phyloP scores from a whole-genome alignment of 2,888 invertebrate species.

The Venusia cambrica region DNA sequence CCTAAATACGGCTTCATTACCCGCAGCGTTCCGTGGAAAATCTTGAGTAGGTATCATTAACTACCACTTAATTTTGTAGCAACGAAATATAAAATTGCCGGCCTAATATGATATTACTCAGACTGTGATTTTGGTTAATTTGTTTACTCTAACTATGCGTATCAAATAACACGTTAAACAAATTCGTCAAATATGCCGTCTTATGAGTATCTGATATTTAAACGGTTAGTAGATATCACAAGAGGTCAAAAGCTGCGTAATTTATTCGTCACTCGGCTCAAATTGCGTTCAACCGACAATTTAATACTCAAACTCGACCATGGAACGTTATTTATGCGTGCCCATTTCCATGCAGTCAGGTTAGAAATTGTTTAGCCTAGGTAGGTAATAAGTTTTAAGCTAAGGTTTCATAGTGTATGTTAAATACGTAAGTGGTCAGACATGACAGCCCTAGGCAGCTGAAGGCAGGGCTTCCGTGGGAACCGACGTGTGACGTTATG shows the following conservation, averaged over 20 bases:
- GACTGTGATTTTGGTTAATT: slow-evolving; percentile 60
- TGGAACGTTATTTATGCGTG: slow-evolving; percentile 70
- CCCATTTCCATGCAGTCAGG: slow-evolving; percentile 72
- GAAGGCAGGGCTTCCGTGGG: slow-evolving; percentile 76
- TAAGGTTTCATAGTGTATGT: slow-evolving; percentile 71
- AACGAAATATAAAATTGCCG: slow-evolving; percentile 68
- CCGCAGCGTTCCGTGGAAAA: slow-evolving; percentile 72
- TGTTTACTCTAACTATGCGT: slow-evolving; percentile 30
- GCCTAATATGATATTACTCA: slow-evolving; percentile 70
- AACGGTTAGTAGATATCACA: slow-evolving; percentile 28
- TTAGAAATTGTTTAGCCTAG: slow-evolving; percentile 74
- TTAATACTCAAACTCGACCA: slow-evolving; percentile 60
- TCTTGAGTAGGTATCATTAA: slow-evolving; percentile 76
- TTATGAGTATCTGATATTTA: slow-evolving; percentile 10
- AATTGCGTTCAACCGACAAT: slow-evolving; percentile 50
- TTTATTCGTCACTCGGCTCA: slow-evolving; percentile 49
- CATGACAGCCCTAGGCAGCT: slow-evolving; percentile 76
- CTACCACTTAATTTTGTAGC: slow-evolving; percentile 64
- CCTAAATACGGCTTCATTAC: slow-evolving; percentile 76
- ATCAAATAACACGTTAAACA: slow-evolving; percentile 21
- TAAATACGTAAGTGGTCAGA: slow-evolving; percentile 77
- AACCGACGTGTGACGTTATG: slow-evolving; percentile 74
- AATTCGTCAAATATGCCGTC: slow-evolving; percentile 1
- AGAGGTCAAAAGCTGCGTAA: slow-evolving; percentile 43
- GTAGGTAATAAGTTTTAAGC: slow-evolving; percentile 78